Evolutionary conservation across 2,888 invertebrate species (phyloP).

Genomic region (Sarcophaga subvicina): DNA sequence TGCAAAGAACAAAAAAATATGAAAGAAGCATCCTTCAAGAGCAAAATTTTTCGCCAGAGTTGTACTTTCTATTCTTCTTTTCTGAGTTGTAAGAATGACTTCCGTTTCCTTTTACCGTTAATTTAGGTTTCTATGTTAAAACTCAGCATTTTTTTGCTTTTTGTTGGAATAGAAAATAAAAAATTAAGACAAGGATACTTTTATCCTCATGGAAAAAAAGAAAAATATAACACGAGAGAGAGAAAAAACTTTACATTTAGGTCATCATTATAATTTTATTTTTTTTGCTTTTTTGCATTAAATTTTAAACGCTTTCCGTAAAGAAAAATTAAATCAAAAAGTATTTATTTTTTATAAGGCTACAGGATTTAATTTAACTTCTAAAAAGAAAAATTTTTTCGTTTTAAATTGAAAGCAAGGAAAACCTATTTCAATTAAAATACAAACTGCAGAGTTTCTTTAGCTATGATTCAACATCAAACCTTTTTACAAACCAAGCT

Average conservation of each 20-base stretch:
- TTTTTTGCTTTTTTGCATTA: not conserved
- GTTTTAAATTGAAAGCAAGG: too few relatives aligned
- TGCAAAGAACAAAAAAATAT: not conserved
- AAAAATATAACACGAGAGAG: not conserved
- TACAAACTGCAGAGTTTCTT: too few relatives aligned
- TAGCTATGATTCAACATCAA: too few relatives aligned
- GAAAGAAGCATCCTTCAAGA: too few relatives aligned
- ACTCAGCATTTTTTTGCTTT: constrained; percentile 8
- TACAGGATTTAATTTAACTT: not conserved
- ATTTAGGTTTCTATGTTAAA: constrained; percentile 51
- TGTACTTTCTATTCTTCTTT: not conserved
- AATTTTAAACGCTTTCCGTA: too few relatives aligned
- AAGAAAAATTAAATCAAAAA: not conserved
- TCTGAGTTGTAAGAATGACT: constrained; percentile 49
- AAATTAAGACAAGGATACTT: constrained; percentile 9
- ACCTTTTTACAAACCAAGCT: too few relatives aligned
- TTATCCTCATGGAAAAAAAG: constrained; percentile 7
- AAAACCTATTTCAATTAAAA: too few relatives aligned
- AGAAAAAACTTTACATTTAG: constrained; percentile 35
- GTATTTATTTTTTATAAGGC: too few relatives aligned
- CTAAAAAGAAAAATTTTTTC: too few relatives aligned
- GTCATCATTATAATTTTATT: constrained; percentile 14
- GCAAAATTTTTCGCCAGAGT: not conserved
- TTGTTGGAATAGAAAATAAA: not conserved
- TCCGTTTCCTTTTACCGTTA: constrained; percentile 61